Evolutionary conservation across 2,113 vertebrate genomes (phyloP).

Genomic region (Pomatostomus ruficeps): DNA sequence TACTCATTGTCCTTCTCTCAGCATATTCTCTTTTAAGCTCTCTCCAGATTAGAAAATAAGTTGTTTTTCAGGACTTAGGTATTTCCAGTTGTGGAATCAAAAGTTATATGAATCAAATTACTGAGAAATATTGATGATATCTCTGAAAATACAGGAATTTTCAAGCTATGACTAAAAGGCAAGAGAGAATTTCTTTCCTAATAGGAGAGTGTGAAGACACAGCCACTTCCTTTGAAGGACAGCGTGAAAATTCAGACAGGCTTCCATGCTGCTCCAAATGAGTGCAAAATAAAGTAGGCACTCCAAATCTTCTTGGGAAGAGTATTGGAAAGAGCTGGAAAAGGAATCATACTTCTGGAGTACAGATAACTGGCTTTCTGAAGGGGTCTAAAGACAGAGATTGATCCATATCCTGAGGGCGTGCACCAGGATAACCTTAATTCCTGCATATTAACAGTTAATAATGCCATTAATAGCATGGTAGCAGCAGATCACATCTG

Average conservation of each 20-base stretch:
- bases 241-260: slow-evolving; percentile 24
- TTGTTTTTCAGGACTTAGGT: not conserved
- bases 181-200: not conserved
- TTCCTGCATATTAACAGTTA: not conserved
- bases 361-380: not conserved
- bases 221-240: not conserved
- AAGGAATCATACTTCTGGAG: not conserved
- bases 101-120: not conserved
- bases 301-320: not conserved
- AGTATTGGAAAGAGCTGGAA: not conserved
- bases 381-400: not conserved
- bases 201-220: not conserved
- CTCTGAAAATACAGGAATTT: not conserved
- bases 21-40: not conserved
- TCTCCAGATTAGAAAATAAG: not conserved
- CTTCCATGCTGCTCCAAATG: not conserved
- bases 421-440: not conserved
- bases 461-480: not conserved
- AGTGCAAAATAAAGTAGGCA: not conserved
- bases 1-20: not conserved
- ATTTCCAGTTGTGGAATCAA: not conserved
- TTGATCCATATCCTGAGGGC: not conserved
- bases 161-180: not conserved
- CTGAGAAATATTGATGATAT: not conserved
- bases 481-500: not conserved